These are phyloP conservation scores for Zapornia atra DNA, from an alignment of 2,113 vertebrate genomes.

Conservation along the genomic window DNA sequence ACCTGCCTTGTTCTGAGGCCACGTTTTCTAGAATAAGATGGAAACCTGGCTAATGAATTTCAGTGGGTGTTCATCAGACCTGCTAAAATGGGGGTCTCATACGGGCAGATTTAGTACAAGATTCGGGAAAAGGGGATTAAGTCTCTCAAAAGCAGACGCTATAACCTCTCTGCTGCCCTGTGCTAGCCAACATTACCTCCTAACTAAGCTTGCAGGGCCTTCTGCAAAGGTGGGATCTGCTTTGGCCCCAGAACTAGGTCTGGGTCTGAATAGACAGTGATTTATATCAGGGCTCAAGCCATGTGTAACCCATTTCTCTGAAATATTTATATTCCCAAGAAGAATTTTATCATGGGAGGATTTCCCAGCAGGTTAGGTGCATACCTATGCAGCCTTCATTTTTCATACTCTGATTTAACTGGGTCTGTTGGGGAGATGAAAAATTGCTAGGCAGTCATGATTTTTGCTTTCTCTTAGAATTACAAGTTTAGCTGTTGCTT, in stretches of 20 bases:
- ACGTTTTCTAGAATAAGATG: neutral
- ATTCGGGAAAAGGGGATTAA: neutral
- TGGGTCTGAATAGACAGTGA: neutral
- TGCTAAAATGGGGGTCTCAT: neutral
- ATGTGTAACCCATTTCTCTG: slow-evolving; percentile 9
- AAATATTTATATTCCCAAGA: slow-evolving; percentile 19
- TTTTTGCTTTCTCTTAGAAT: slow-evolving; percentile 9
- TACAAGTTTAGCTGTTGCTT: neutral
- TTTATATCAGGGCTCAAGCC: neutral
- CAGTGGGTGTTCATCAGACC: neutral
- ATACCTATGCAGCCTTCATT: slow-evolving; percentile 25
- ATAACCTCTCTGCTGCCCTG: neutral
- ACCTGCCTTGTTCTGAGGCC: neutral
- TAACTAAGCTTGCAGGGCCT: neutral
- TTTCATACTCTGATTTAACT: slow-evolving; percentile 57
- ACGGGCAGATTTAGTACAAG: neutral
- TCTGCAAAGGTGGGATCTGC: neutral
- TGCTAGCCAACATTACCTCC: neutral
- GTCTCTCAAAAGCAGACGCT: neutral
- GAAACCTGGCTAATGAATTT: neutral
- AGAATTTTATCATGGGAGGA: slow-evolving; percentile 1
- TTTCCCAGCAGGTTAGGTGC: slow-evolving; percentile 13
- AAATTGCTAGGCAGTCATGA: neutral
- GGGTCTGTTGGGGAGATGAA: slow-evolving; percentile 13
- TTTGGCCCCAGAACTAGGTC: neutral